Percentiles rank a stretch among this genome's conserved stretches.
phyloP scores from a whole-genome alignment of 2,113 vertebrate species.

The Neomonachus schauinslandi region DNA sequence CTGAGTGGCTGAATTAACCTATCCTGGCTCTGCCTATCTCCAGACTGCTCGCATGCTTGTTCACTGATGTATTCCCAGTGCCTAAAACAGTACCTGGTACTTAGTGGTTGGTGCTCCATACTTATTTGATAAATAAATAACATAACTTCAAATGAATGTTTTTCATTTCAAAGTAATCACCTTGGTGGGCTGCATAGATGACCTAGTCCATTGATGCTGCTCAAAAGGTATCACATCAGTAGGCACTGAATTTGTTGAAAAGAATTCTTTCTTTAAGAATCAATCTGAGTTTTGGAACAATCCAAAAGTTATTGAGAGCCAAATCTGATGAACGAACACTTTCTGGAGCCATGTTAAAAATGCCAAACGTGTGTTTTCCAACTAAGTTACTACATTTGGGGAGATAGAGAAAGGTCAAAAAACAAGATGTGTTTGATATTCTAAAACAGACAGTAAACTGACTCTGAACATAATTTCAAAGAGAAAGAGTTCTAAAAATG shows the following conservation, averaged over 20 bases:
- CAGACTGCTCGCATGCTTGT: not conserved
- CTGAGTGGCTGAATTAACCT: not conserved
- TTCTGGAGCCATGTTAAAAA: constrained; percentile 37
- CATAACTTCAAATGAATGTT: not conserved
- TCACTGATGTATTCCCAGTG: not conserved
- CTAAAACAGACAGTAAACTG: not conserved
- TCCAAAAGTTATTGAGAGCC: not conserved
- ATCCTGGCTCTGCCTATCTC: not conserved
- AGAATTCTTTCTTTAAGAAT: constrained; percentile 13
- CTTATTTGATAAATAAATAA: not conserved
- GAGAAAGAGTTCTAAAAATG: constrained; percentile 1
- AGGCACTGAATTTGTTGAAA: constrained; percentile 6
- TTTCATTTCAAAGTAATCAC: constrained; percentile 25
- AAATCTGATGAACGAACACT: constrained; percentile 31
- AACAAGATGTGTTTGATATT: constrained; percentile 38
- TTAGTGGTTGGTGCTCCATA: not conserved
- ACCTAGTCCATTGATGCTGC: not conserved
- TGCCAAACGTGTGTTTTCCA: constrained; percentile 24
- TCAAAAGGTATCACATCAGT: not conserved
- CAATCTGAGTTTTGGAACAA: not conserved
- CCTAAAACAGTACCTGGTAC: not conserved
- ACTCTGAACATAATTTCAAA: constrained; percentile 38
- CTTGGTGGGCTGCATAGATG: not conserved
- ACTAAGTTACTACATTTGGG: not conserved
- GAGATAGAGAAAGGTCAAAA: not conserved